Percentiles rank a stretch among this genome's conserved stretches.
Conservation (phyloP, 2,888 invertebrate species). For the Aphidoletes aphidimyza region DNA sequence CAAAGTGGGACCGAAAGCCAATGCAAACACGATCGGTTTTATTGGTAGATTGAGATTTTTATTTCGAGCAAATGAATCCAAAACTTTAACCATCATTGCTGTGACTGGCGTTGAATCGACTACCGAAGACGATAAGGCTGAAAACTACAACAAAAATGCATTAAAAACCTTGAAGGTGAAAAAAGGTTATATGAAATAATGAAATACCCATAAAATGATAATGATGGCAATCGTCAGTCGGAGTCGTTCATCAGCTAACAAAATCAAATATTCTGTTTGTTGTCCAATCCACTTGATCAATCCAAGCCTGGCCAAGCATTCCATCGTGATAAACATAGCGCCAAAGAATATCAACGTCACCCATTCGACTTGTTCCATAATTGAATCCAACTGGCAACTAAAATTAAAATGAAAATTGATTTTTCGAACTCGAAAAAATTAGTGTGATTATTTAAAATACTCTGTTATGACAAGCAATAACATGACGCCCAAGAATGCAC, state of each 20-base stretch:
- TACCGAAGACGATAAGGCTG: constrained; percentile 85
- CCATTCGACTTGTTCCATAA: constrained; percentile 66
- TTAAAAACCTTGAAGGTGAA: constrained; percentile 63
- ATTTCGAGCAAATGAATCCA: constrained; percentile 76
- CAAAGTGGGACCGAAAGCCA: constrained; percentile 70
- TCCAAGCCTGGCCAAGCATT: constrained; percentile 80
- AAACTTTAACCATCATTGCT: constrained; percentile 89
- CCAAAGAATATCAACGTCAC: constrained; percentile 65
- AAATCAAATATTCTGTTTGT: constrained; percentile 74
- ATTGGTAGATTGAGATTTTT: constrained; percentile 76
- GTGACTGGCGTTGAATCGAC: constrained; percentile 92
- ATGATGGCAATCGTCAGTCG: constrained; percentile 79
- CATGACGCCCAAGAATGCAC: constrained; percentile 83
- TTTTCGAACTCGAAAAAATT: constrained; percentile 85
- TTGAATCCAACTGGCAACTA: constrained; percentile 64
- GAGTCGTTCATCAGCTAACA: constrained; percentile 73
- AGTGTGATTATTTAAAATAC: constrained; percentile 77
- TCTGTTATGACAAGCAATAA: constrained; percentile 82
- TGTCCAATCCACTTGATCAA: constrained; percentile 84
- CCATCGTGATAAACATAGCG: constrained; percentile 66
- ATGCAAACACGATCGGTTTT: constrained; percentile 82
- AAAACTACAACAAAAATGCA: constrained; percentile 71
- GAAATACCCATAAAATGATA: constrained; percentile 80
- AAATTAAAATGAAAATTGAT: constrained; percentile 80
- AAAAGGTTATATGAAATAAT: constrained; percentile 58